Percentiles rank a stretch among this genome's conserved stretches.
Evolutionary conservation across 2,113 vertebrate species (phyloP).

Genomic region (Myocastor coypus): DNA sequence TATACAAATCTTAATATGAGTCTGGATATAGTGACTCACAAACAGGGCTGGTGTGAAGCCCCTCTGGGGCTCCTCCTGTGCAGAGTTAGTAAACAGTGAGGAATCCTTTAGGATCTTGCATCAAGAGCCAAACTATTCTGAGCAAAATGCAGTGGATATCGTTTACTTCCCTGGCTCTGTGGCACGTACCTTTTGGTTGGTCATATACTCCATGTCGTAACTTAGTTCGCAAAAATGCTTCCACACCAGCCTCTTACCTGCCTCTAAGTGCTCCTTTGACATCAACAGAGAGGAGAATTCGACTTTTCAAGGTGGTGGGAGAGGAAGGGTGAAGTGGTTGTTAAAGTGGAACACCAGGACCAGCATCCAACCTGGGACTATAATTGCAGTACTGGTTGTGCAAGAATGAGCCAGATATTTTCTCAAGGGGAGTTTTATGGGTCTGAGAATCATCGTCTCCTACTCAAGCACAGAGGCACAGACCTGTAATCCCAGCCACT

Average conservation of each 20-base stretch:
- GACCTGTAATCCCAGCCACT: not conserved
- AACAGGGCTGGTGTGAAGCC: not conserved
- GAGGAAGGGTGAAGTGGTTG: not conserved
- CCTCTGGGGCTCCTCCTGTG: not conserved
- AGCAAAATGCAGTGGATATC: not conserved
- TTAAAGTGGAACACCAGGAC: not conserved
- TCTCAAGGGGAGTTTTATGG: not conserved
- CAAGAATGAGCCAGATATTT: not conserved
- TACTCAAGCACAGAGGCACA: not conserved
- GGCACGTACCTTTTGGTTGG: not conserved
- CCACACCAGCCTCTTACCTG: rapidly evolving
- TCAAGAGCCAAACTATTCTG: not conserved
- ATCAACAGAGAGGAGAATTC: not conserved
- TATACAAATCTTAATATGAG: not conserved
- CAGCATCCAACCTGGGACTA: not conserved
- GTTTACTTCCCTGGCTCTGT: not conserved
- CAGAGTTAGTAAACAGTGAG: constrained; percentile 48
- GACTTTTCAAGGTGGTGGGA: not conserved
- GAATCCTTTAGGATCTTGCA: constrained; percentile 55
- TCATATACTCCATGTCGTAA: not conserved
- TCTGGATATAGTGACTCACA: constrained; percentile 35
- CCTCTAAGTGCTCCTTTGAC: not conserved
- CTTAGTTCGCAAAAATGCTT: not conserved
- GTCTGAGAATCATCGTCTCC: not conserved
- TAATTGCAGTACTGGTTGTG: not conserved